These are phyloP conservation scores for Brenthis hecate DNA, from an alignment of 2,888 invertebrate genomes.

Conservation along the genomic window DNA sequence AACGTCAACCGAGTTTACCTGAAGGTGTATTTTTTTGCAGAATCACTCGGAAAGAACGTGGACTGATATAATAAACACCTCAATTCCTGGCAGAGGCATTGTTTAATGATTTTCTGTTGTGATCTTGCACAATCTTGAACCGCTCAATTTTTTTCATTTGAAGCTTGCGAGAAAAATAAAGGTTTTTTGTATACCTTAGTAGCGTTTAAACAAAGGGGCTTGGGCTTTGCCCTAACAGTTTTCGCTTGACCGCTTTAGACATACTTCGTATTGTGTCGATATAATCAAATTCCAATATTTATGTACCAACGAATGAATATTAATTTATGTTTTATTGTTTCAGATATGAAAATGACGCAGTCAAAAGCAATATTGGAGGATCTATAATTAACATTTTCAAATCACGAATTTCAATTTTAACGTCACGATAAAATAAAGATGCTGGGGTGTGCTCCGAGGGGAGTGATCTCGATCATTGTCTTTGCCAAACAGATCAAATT, in stretches of 20 bases:
- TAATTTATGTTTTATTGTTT: slow-evolving; percentile 64
- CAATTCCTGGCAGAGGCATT: slow-evolving; percentile 79
- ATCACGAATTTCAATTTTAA: slow-evolving; percentile 52
- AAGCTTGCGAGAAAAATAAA: slow-evolving; percentile 71
- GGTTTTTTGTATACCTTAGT: slow-evolving; percentile 75
- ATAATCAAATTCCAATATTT: slow-evolving; percentile 19
- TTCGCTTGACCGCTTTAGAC: slow-evolving; percentile 71
- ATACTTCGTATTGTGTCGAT: slow-evolving; percentile 55
- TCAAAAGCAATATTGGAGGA: slow-evolving; percentile 50
- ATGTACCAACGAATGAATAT: slow-evolving; percentile 42
- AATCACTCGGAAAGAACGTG: slow-evolving; percentile 66
- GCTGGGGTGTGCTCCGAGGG: slow-evolving; percentile 77
- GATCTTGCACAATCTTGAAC: slow-evolving; percentile 79
- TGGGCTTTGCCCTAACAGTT: slow-evolving; percentile 65
- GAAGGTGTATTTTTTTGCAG: slow-evolving; percentile 69
- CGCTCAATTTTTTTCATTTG: slow-evolving; percentile 63
- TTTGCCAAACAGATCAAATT: slow-evolving; percentile 61
- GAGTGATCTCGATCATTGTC: slow-evolving; percentile 68
- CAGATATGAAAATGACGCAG: slow-evolving; percentile 70
- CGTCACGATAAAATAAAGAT: slow-evolving; percentile 69
- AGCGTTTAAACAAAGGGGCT: slow-evolving; percentile 80
- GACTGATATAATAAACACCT: slow-evolving; percentile 80
- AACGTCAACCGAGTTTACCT: slow-evolving; percentile 69
- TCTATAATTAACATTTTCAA: slow-evolving; percentile 50
- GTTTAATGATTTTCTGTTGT: slow-evolving; percentile 81